Conservation (phyloP, 2,888 invertebrate genomes). For the Digitonthophagus gazella region DNA sequence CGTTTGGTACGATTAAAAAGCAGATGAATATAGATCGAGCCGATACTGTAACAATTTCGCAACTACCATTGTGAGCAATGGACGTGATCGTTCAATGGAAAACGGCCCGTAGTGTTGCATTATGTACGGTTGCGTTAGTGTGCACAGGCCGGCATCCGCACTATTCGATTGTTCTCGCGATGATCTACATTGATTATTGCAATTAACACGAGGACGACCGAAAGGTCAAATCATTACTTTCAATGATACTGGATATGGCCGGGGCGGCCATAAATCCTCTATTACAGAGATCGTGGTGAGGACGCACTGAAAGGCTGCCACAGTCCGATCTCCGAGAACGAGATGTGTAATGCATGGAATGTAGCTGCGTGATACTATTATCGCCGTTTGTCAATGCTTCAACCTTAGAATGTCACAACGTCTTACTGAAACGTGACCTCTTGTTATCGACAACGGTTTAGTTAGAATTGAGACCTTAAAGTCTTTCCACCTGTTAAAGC, state of each 20-base stretch:
- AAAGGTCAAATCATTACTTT: slow-evolving; percentile 41
- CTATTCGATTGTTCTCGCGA: slow-evolving; percentile 40
- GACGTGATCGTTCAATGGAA: slow-evolving; percentile 14
- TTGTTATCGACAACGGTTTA: not conserved
- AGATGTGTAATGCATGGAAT: not conserved
- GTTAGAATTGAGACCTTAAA: not conserved
- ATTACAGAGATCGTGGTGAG: not conserved
- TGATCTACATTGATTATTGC: slow-evolving; percentile 45
- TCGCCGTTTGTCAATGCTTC: not conserved
- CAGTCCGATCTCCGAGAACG: not conserved
- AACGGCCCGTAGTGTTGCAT: slow-evolving; percentile 10
- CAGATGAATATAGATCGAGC: slow-evolving; percentile 4
- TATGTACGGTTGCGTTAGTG: slow-evolving; percentile 26
- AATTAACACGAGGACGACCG: slow-evolving; percentile 44
- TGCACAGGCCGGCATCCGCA: slow-evolving; percentile 33
- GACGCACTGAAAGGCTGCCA: not conserved
- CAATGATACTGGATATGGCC: slow-evolving; percentile 34
- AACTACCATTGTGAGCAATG: slow-evolving; percentile 4
- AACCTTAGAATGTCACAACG: not conserved
- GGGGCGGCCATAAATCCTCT: not conserved
- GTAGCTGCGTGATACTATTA: not conserved
- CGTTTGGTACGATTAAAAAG: slow-evolving; percentile 1
- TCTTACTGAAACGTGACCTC: not conserved
- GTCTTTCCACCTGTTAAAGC: too few species aligned
- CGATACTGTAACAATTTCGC: slow-evolving; percentile 1